Base-by-base conservation (phyloP, 2,113 vertebrate species). In the Alosa alosa region DNA sequence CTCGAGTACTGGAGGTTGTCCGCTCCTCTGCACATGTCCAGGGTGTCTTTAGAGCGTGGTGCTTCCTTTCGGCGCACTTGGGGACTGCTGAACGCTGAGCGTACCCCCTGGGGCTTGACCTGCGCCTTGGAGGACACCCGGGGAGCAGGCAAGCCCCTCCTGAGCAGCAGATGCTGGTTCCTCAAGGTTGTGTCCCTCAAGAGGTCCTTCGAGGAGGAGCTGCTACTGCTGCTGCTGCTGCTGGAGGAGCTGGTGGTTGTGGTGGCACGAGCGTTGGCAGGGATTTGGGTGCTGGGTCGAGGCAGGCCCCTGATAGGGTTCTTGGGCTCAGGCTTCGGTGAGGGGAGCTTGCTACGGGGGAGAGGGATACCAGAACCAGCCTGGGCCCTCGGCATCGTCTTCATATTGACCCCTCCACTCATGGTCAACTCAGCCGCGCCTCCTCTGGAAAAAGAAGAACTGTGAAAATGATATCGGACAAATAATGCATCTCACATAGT, bases 341-440 rank as follows among this genome's bases (percentile, higher is more conserved):
- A 93, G 52, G 93, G 91, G 78, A 94, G 82, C 82, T 92, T 87
- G 84, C 90, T 92, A 82, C 87, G 91, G 36, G 92, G 92, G 20
- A 94, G 90, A 49, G 94, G 94, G 86, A 95, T 94, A 86, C 93
- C 93, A 31, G 95, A 93, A 6, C 92, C 86, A 57, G 91, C 39
- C 82, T 92, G 86, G 86, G 88, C 88, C 52, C 86, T 87, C 84
- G 89, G 87, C 86, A 84, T 85, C 3, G 91, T 90, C 91, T 94
- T 95, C 57, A 95, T 87, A 4, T 95, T 93, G 84, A 93, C 88
- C 85, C 93, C 94, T 46, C 92, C 94, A 64, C 94, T 95, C 95
- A 95, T 95, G 13, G 10, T 90, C 89, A 88, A 31, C 89, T 83
- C 60, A 91, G 52, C 87, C 55, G 88, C 50, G 25, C 45, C 18